Percentiles rank a stretch among this genome's conserved stretches.
These are phyloP conservation scores for Hirtodrosophila duncani DNA, from an alignment of 2,888 invertebrate species.

Conservation along the genomic window DNA sequence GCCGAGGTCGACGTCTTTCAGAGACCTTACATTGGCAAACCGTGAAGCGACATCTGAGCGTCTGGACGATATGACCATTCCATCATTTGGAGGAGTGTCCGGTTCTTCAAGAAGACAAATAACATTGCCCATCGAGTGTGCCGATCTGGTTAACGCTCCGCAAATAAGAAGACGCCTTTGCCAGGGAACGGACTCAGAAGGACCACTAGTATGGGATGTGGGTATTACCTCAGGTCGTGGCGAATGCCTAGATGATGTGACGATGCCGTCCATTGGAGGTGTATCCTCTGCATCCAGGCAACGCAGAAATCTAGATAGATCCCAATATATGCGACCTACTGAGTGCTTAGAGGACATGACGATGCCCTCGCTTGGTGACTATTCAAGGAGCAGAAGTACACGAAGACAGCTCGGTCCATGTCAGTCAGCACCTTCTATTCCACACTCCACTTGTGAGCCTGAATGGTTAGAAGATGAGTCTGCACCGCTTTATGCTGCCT, in stretches of 20 bases:
- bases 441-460: too few species aligned
- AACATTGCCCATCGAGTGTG: constrained; percentile 11
- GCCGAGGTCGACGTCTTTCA: too few species aligned
- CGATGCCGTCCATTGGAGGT: constrained; percentile 19
- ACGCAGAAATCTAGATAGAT: not conserved
- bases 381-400: not conserved
- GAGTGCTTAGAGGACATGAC: not conserved
- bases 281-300: not conserved
- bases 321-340: not conserved
- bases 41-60: too few species aligned
- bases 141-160: too few species aligned
- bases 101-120: constrained; percentile 5
- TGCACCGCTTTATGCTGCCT: too few species aligned
- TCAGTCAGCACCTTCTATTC: constrained; percentile 1
- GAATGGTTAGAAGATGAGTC: too few species aligned
- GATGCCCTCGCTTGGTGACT: not conserved
- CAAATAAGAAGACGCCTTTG: too few species aligned
- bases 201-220: too few species aligned
- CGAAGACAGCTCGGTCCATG: not conserved
- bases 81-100: constrained; percentile 17
- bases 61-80: constrained; percentile 27
- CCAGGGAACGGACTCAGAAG: too few species aligned
- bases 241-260: constrained; percentile 4
- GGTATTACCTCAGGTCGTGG: too few species aligned
- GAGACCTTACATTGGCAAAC: too few species aligned